These are phyloP conservation scores for Mola mola DNA, from an alignment of 2,113 vertebrate species.

Conservation along the genomic window DNA sequence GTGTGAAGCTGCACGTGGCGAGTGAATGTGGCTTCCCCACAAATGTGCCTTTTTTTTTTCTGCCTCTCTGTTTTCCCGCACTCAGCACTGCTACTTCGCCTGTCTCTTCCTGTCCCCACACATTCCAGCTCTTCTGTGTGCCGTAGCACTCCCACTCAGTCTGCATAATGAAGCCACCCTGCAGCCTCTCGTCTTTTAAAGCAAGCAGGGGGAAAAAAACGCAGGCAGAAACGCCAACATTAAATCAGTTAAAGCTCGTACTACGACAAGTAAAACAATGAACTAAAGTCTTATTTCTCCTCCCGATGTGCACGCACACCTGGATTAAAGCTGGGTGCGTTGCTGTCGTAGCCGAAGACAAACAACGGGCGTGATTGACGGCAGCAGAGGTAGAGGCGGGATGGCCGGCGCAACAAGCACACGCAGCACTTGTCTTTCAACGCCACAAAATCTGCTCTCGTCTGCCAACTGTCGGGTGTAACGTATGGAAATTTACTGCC, in stretches of 20 bases:
- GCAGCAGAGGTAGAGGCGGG: conserved; percentile 37
- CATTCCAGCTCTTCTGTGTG: conserved; percentile 64
- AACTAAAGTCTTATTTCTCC: too few species aligned
- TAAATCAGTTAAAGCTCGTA: conserved; percentile 3
- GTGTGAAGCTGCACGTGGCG: conserved; percentile 16
- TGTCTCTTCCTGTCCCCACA: conserved; percentile 60
- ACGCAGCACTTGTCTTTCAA: conserved; percentile 26
- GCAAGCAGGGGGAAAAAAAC: too few species aligned
- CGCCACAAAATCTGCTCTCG: neutral
- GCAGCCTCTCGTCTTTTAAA: conserved; percentile 19
- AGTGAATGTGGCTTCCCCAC: conserved; percentile 17
- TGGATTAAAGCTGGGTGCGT: conserved; percentile 27
- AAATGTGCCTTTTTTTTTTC: conserved; percentile 7
- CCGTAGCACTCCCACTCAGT: conserved; percentile 49
- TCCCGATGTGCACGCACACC: conserved; percentile 8
- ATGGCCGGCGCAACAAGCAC: conserved; percentile 16
- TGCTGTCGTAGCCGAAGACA: conserved; percentile 9
- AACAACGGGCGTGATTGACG: conserved; percentile 57
- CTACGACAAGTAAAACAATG: conserved; percentile 3
- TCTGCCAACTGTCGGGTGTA: neutral
- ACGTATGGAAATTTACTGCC: conserved; percentile 34
- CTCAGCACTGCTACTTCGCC: conserved; percentile 48
- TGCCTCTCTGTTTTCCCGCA: neutral
- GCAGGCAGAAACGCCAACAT: too few species aligned
- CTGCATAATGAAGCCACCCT: conserved; percentile 31